These are phyloP conservation scores for Leucophenga varia DNA, from an alignment of 1,140 invertebrate species.

Conservation along the genomic window DNA sequence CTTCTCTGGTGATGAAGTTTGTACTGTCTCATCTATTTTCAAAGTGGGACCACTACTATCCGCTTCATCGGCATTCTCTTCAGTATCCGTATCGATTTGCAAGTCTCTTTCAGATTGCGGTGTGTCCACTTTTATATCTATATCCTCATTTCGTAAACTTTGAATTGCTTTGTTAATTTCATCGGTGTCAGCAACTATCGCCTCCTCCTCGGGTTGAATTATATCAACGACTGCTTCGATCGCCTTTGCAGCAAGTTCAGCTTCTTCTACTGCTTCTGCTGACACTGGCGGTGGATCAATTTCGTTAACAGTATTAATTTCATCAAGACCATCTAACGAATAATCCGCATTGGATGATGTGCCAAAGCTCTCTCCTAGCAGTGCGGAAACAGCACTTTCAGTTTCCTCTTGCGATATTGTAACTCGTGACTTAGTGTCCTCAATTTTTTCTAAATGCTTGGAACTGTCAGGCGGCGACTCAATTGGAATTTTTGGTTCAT, in stretches of 20 bases:
- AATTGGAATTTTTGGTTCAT: constrained; percentile 56
- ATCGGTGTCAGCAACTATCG: constrained; percentile 63
- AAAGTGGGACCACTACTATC: constrained; percentile 48
- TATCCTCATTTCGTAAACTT: constrained; percentile 70
- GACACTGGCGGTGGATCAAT: constrained; percentile 25
- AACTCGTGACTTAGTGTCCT: constrained; percentile 73
- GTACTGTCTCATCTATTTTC: constrained; percentile 46
- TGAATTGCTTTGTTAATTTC: constrained; percentile 77
- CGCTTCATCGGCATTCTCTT: constrained; percentile 67
- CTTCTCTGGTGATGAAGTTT: constrained; percentile 19
- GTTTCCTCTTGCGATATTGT: constrained; percentile 91
- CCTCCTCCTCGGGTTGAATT: constrained; percentile 23
- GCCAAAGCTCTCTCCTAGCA: constrained; percentile 82
- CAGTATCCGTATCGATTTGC: constrained; percentile 84
- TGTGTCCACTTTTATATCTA: constrained; percentile 79
- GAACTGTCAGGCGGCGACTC: constrained; percentile 46
- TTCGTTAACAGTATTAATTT: constrained; percentile 33
- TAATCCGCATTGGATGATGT: constrained; percentile 59
- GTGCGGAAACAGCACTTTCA: constrained; percentile 84
- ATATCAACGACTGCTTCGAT: constrained; percentile 35
- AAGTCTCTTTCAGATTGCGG: constrained; percentile 81
- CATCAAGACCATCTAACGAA: constrained; percentile 59
- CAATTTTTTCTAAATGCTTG: constrained; percentile 61
- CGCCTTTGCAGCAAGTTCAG: constrained; percentile 42
- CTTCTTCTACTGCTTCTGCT: constrained; percentile 44